phyloP scores from a whole-genome alignment of 2,113 vertebrate species.

The Bubo blakistoni region DNA sequence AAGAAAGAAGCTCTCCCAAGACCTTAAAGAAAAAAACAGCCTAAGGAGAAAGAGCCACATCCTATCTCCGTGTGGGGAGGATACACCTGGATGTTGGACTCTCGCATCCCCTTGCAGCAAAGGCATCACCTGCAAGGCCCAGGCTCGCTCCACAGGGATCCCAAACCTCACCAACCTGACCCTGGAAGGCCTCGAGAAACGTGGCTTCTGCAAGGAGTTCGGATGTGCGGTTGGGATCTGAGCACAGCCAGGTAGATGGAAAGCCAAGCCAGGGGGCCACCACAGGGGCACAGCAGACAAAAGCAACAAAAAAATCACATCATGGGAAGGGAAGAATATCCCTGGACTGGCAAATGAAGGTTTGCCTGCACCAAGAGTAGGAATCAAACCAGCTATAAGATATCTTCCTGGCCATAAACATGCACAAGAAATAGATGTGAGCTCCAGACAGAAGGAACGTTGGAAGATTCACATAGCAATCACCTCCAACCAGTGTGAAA shows the following conservation, averaged over 20 bases:
- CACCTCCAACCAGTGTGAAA: not conserved
- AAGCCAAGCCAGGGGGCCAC: not conserved
- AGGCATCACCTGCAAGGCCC: not conserved
- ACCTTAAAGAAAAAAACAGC: not conserved
- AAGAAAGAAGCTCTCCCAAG: not conserved
- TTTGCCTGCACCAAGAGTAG: not conserved
- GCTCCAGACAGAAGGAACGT: not conserved
- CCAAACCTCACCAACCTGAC: not conserved
- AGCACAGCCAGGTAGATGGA: not conserved
- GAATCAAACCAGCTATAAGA: not conserved
- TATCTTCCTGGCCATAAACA: not conserved
- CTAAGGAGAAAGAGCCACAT: not conserved
- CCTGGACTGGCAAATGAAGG: no score
- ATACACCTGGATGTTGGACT: not conserved
- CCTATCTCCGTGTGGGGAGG: not conserved
- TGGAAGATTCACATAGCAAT: not conserved
- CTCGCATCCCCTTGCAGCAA: accelerated
- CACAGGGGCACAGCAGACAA: no score
- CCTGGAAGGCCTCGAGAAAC: not conserved
- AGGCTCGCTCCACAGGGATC: not conserved
- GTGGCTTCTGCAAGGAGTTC: not conserved
- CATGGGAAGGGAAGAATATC: not conserved
- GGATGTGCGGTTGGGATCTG: not conserved
- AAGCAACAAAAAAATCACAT: not conserved
- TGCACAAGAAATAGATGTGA: not conserved